These are phyloP conservation scores for Patella pellucida DNA, from an alignment of 2,888 invertebrate species.

Conservation along the genomic window DNA sequence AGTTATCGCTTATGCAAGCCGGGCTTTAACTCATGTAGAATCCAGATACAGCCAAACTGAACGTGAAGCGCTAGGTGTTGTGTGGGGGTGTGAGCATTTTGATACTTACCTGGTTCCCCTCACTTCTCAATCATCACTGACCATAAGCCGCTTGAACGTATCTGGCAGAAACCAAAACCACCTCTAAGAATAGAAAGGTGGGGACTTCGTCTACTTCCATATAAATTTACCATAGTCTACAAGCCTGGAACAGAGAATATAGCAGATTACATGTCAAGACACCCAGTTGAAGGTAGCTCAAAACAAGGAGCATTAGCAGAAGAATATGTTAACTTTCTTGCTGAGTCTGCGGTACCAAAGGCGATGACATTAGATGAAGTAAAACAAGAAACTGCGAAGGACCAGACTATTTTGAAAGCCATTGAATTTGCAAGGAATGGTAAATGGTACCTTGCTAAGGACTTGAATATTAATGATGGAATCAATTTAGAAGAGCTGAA, in stretches of 20 bases:
- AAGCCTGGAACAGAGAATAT: slow-evolving; percentile 39
- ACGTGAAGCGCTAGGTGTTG: slow-evolving; percentile 41
- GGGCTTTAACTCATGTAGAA: slow-evolving; percentile 32
- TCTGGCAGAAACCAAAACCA: slow-evolving; percentile 33
- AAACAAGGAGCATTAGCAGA: slow-evolving; percentile 24
- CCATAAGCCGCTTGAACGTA: slow-evolving; percentile 42
- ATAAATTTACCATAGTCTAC: slow-evolving; percentile 34
- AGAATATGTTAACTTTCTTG: slow-evolving; percentile 34
- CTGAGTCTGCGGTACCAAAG: slow-evolving; percentile 26
- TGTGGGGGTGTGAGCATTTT: slow-evolving; percentile 50
- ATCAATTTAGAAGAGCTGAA: not conserved
- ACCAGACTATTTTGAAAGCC: slow-evolving; percentile 10
- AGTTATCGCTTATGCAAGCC: slow-evolving; percentile 37
- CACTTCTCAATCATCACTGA: slow-evolving; percentile 44
- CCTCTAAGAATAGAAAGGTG: slow-evolving; percentile 42
- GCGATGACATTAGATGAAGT: slow-evolving; percentile 19
- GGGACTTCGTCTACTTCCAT: slow-evolving; percentile 38
- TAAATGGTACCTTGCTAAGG: not conserved
- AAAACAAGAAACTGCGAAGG: slow-evolving; percentile 6
- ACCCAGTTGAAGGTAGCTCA: slow-evolving; percentile 23
- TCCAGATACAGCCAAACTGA: slow-evolving; percentile 44
- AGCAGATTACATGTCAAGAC: slow-evolving; percentile 43
- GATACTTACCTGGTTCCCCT: slow-evolving; percentile 40
- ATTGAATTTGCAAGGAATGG: slow-evolving; percentile 8
- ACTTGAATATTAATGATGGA: not conserved